A percentile compares a stretch with the other conserved stretches of the same genome.
Conservation (phyloP, 2,797 vertebrate species). For the Arremon aurantiirostris region DNA sequence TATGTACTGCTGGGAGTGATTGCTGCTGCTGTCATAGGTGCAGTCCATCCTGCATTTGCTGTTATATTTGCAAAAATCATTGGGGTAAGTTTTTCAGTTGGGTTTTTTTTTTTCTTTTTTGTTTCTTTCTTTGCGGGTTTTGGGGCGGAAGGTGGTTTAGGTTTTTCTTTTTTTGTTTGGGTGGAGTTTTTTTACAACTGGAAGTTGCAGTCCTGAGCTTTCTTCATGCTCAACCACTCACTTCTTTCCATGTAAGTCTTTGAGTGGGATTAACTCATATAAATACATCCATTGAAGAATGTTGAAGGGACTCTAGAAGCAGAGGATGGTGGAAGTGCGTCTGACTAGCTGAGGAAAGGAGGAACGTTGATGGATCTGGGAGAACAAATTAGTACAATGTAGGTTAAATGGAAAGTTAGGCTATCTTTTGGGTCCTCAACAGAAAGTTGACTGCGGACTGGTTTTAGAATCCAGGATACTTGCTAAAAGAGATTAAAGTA, state of each 20-base stretch:
- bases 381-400: neutral
- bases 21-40: constrained; percentile 70
- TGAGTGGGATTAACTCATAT: neutral
- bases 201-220: neutral
- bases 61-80: constrained; percentile 72
- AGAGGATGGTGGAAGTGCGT: neutral
- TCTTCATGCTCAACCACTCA: neutral
- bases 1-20: constrained; percentile 70
- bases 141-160: rapidly evolving
- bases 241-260: neutral
- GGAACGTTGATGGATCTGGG: neutral
- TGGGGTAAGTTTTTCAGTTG: constrained; percentile 26
- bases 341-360: neutral
- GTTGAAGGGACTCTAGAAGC: neutral
- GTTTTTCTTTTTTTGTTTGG: neutral
- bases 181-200: neutral
- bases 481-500: neutral
- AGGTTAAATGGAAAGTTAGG: neutral
- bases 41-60: constrained; percentile 67
- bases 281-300: neutral
- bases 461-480: neutral
- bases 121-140: neutral
- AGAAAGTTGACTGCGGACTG: neutral
- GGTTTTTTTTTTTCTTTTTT: neutral
- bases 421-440: neutral